Conservation (phyloP, 1,140 invertebrate genomes). For the Adelges cooleyi region DNA sequence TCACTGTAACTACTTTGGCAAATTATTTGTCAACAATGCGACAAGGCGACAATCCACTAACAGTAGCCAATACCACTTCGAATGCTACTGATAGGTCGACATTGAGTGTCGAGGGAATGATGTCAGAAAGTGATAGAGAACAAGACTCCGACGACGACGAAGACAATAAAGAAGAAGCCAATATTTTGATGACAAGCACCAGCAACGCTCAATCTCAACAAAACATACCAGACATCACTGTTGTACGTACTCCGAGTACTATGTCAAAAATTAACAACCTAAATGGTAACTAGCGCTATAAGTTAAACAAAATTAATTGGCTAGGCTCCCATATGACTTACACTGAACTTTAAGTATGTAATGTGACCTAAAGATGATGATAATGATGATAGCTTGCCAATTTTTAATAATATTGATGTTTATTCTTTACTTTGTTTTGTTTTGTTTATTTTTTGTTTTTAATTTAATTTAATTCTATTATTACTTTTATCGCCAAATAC, state of each 20-base stretch:
- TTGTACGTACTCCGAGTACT: neutral
- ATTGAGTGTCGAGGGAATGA: neutral
- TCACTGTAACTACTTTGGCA: slow-evolving; percentile 56
- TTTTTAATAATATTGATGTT: too few species aligned
- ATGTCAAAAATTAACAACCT: slow-evolving; percentile 19
- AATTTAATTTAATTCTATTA: too few species aligned
- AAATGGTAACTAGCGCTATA: slow-evolving; percentile 4
- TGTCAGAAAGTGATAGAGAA: slow-evolving; percentile 15
- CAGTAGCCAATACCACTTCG: neutral
- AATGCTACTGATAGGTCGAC: neutral
- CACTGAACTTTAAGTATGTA: too few species aligned
- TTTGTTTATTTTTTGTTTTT: too few species aligned
- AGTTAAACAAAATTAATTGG: too few species aligned
- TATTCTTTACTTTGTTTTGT: too few species aligned
- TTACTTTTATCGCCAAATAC: too few species aligned
- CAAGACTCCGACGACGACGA: slow-evolving; percentile 4
- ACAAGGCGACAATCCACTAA: slow-evolving; percentile 30
- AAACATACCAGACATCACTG: slow-evolving; percentile 4
- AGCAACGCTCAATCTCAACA: neutral
- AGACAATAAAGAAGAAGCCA: neutral
- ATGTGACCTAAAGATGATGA: too few species aligned
- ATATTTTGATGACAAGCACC: neutral
- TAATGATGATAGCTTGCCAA: too few species aligned
- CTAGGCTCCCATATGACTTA: too few species aligned
- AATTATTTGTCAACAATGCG: slow-evolving; percentile 53